Conservation (phyloP, 2,888 invertebrate species). For the Sepiola atlantica region DNA sequence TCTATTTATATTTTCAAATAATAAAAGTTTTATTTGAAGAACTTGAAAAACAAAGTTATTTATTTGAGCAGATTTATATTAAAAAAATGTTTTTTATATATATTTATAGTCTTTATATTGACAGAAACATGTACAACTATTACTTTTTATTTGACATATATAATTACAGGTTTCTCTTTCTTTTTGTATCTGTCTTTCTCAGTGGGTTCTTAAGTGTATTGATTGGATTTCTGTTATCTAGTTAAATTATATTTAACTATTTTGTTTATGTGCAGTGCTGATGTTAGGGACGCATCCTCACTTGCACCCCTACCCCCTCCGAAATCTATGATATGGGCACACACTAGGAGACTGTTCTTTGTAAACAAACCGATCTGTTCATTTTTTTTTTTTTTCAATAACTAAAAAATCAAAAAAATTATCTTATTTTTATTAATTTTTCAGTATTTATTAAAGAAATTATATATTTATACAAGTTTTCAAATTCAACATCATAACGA, state of each 20-base stretch:
- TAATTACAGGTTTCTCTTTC: neutral
- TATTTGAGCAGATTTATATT: neutral
- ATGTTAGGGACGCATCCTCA: no score
- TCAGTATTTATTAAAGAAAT: no score
- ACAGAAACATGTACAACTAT: neutral
- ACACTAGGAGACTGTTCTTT: no score
- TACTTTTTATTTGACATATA: neutral
- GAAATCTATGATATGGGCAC: no score
- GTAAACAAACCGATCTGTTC: no score
- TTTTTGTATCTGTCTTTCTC: neutral
- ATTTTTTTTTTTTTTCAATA: no score
- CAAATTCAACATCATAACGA: no score
- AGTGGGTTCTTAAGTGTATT: neutral
- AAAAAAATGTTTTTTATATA: neutral
- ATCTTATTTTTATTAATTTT: no score
- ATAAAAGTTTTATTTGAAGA: neutral
- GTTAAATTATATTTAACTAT: neutral
- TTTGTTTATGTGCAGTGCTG: neutral
- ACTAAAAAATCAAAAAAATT: no score
- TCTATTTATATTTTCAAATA: neutral
- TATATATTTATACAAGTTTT: no score
- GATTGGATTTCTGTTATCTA: neutral
- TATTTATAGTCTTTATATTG: neutral
- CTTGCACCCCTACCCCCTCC: no score
- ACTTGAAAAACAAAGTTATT: neutral